A percentile compares a stretch with the other conserved stretches of the same genome.
Evolutionary conservation across 2,113 vertebrate species (phyloP).

Genomic region (Melanocharis versteri): DNA sequence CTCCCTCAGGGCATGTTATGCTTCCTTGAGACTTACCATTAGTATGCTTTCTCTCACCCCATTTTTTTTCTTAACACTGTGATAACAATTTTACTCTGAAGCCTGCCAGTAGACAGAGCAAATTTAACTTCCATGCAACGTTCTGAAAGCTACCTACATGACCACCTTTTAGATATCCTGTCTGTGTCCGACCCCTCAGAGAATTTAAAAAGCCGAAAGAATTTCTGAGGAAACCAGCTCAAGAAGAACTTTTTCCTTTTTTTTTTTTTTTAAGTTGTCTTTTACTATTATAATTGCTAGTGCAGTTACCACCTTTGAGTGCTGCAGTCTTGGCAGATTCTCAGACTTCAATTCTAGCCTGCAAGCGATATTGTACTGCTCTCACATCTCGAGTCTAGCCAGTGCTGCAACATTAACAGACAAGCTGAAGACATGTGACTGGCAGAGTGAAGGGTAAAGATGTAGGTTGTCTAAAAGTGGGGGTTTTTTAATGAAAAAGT

Average conservation of each 20-base stretch:
- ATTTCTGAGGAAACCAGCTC: background rate
- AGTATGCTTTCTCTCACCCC: background rate
- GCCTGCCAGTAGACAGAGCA: background rate
- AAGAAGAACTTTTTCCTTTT: background rate
- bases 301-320: background rate
- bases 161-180: background rate
- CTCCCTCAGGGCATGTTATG: background rate
- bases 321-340: background rate
- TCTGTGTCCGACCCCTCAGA: background rate
- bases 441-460: background rate
- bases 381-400: background rate
- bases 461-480: background rate
- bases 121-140: background rate
- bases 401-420: background rate
- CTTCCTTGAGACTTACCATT: background rate
- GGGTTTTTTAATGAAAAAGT: background rate
- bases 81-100: background rate
- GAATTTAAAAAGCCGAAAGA: background rate
- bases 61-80: background rate
- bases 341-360: background rate
- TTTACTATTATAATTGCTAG: background rate
- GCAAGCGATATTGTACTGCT: background rate
- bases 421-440: background rate
- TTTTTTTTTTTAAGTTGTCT: background rate
- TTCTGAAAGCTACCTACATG: background rate